Evolutionary conservation across 1,140 invertebrate genomes (phyloP), one percentile per base, ranked within the genome.

Genomic region (Agrilus planipennis): DNA sequence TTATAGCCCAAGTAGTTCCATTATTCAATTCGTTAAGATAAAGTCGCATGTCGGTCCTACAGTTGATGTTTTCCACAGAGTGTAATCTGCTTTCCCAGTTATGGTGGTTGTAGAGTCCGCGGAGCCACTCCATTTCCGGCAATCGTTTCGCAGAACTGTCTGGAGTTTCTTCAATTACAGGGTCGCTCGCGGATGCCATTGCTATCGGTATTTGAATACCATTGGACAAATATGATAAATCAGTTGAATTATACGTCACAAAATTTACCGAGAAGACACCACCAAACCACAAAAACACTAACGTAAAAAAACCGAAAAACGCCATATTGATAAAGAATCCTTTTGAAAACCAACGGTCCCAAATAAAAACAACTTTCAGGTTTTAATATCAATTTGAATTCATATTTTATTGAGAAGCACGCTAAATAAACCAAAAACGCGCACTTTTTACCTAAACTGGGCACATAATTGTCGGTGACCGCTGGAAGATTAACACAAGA

Each of bases 1-100:
- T 78, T 2, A 74, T 71, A 12, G 79, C 79, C 79, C 79, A 82
- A 14, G 72, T 56, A 34, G 72, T 64, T 15, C 75, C 77, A 17
- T 70, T 61, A 32, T 63, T 63, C 23, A 82, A 60, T 2, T 71
- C 70, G 9, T 49, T 48, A 1, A 81, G 44, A 49, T 77, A 82
- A 3, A 46, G 46, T 25, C 63, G 64, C 58, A 81, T 63, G 42
- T 79, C 68, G 1, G 50, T 47, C 21, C 62, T 63, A 48, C 79
- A 82, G 3, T 64, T 60, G 1, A 65, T 60, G 29, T 69, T 56
- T 44, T 65, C 68, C 3, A 60, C 49, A 10, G 63, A 55, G 2
- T 47, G 44, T 12, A 68, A 37, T 6, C 60, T 44, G 1, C 57
- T 52, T 9, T 58, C 44, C 79, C 78, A 82, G 32, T 69, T 67